These are phyloP conservation scores for Kuschelorhynchus macadamiae DNA, from an alignment of 2,888 invertebrate genomes.

Conservation along the genomic window DNA sequence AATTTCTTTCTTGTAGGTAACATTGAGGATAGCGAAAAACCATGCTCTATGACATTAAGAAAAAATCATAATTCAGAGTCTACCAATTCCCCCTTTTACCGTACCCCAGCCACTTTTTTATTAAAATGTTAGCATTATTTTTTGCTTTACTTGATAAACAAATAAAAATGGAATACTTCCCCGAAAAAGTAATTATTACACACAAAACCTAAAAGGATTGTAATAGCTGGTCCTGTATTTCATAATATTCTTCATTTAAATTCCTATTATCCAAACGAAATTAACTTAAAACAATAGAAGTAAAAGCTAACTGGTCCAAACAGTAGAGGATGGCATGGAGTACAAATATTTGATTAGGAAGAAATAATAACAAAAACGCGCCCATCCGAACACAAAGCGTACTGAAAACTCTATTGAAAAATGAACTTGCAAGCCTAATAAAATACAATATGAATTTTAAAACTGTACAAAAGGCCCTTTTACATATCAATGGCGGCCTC, in stretches of 20 bases:
- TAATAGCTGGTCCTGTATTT: no score
- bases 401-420: slow-evolving; percentile 55
- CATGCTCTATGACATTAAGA: no score
- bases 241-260: neutral
- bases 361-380: slow-evolving; percentile 57
- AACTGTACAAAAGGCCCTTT: slow-evolving; percentile 64
- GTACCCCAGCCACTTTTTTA: no score
- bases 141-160: no score
- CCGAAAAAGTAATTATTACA: no score
- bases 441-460: slow-evolving; percentile 63
- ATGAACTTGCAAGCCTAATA: slow-evolving; percentile 58
- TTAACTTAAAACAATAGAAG: slow-evolving; percentile 27
- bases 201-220: no score
- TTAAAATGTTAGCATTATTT: no score
- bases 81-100: no score
- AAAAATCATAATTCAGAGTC: no score
- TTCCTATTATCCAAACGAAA: slow-evolving; percentile 15
- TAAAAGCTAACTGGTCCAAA: slow-evolving; percentile 16
- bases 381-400: slow-evolving; percentile 50
- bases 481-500: slow-evolving; percentile 65
- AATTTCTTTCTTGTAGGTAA: no score
- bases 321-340: slow-evolving; percentile 51
- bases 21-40: no score
- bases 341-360: slow-evolving; percentile 60
- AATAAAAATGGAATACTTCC: no score